Base-by-base conservation (phyloP, 2,113 vertebrate genomes). In the Podocnemis expansa region DNA sequence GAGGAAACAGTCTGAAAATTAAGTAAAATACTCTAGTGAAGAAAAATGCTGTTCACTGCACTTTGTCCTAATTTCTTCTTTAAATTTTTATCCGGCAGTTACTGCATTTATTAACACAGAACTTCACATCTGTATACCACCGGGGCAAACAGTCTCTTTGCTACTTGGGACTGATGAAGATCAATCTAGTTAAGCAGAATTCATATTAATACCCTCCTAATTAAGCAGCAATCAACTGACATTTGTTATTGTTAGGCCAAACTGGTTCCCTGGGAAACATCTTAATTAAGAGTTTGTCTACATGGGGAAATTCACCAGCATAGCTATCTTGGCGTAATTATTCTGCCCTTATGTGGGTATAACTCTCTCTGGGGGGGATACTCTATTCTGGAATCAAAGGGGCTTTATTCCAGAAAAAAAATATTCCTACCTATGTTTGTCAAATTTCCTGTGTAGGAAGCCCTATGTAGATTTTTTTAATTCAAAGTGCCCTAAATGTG, bases 1-100 rank as follows among this genome's bases (percentile, higher is more conserved):
- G 89, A 95, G 84, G 91, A 96, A 97, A 90, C 78, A 51, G 91
- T 63, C 93, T 94, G 89, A 90, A 93, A 86, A 91, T 96, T 93
- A 91, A 95, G 93, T 96, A 92, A 95, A 97, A 94, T 92, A 92
- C 34, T 94, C 79, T 78, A 79, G 55, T 1, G 38, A 94, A 94
- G 95, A 95, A 91, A 95, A 91, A 80, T 49, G 86, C 92, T 93
- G 80, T 91, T 89, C 56, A 43, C 91, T 96, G 24, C 88, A 96
- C 14, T 96, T 90, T 56, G 93, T 97, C 93, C 94, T 89, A 52
- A 95, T 96, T 96, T 95, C 55, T 56, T 75, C 56, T 27, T 70
- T 70, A 10, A 52, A 22, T 56, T 56, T 78, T 78, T 58, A 8
- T 1, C 27, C 38, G 56, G 80, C 60, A 54, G 78, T 7, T 86